Evolutionary conservation across 64 coral and sea anemone genomes (phyloP).

Genomic region (Acropora tenuis): DNA sequence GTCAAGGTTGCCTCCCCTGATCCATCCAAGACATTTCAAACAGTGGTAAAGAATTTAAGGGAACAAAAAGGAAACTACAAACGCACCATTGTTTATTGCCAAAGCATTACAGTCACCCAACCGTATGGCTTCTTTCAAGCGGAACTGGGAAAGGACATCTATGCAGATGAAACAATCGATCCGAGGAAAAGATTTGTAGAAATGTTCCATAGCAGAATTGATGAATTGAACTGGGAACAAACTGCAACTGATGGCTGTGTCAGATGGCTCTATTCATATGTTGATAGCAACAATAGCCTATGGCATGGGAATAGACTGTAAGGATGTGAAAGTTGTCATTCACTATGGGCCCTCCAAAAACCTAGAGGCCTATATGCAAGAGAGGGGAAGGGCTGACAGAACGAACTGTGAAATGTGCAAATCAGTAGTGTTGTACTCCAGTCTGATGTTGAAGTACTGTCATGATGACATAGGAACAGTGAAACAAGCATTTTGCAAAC

Average conservation of each 20-base stretch:
- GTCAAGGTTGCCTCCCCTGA: conserved; percentile 36
- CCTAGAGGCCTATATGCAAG: conserved; percentile 45
- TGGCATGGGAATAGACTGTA: conserved; percentile 62
- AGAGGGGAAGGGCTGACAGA: conserved; percentile 58
- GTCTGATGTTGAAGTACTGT: conserved; percentile 50
- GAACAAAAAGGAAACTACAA: conserved; percentile 2
- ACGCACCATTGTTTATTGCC: conserved; percentile 38
- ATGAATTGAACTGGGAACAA: conserved; percentile 46
- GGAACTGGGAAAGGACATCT: conserved; percentile 44
- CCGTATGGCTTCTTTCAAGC: conserved; percentile 26
- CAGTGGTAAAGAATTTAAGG: conserved; percentile 30
- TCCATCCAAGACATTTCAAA: conserved; percentile 19
- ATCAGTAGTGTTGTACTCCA: conserved; percentile 38
- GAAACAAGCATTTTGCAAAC: too few relatives aligned
- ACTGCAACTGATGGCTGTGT: conserved; percentile 5
- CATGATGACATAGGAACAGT: background rate
- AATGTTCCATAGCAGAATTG: conserved; percentile 59
- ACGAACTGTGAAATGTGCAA: conserved; percentile 26
- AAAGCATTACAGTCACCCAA: conserved; percentile 23
- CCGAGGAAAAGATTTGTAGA: too few relatives aligned
- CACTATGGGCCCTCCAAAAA: conserved; percentile 54
- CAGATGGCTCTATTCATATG: conserved; percentile 6
- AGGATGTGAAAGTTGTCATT: conserved; percentile 4
- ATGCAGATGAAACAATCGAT: background rate
- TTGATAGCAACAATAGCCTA: conserved; percentile 60